Evolutionary conservation across 2,797 vertebrate genomes (phyloP).

Genomic region (Ptychadena robeensis): DNA sequence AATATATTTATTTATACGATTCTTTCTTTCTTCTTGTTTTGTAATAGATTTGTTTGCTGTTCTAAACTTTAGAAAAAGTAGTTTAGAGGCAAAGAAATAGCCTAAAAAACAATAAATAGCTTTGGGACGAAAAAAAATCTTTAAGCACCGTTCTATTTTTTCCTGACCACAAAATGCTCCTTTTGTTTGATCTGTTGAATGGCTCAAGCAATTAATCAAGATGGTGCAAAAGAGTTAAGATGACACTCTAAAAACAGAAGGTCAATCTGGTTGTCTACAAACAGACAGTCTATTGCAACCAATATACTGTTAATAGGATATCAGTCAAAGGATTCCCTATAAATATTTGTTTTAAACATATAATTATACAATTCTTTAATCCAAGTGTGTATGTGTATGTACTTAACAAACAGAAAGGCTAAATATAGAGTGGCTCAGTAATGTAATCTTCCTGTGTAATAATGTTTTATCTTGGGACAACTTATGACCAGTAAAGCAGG

Average conservation of each 20-base stretch:
- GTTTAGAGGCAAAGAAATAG: slow-evolving; percentile 25
- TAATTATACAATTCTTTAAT: neutral
- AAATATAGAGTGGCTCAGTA: no score
- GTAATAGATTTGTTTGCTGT: neutral
- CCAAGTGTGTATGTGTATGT: neutral
- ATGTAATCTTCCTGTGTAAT: no score
- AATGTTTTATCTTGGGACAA: no score
- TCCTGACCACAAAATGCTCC: slow-evolving; percentile 47
- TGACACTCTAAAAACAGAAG: slow-evolving; percentile 64
- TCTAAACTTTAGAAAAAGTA: slow-evolving; percentile 37
- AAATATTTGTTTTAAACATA: no score
- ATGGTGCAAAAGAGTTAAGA: slow-evolving; percentile 57
- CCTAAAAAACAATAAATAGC: slow-evolving; percentile 31
- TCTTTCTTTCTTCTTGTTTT: neutral
- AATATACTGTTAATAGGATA: neutral
- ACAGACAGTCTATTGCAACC: neutral
- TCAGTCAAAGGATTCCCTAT: no score
- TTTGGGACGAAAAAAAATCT: slow-evolving; percentile 45
- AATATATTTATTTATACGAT: slow-evolving; percentile 4
- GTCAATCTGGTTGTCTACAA: neutral
- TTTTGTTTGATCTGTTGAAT: slow-evolving; percentile 65
- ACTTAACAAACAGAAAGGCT: no score
- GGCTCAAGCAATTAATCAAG: slow-evolving; percentile 64
- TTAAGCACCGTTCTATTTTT: slow-evolving; percentile 35
- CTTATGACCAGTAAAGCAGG: no score